Evolutionary conservation across 2,113 vertebrate genomes (phyloP).

Genomic region (Ranitomeya imitator): DNA sequence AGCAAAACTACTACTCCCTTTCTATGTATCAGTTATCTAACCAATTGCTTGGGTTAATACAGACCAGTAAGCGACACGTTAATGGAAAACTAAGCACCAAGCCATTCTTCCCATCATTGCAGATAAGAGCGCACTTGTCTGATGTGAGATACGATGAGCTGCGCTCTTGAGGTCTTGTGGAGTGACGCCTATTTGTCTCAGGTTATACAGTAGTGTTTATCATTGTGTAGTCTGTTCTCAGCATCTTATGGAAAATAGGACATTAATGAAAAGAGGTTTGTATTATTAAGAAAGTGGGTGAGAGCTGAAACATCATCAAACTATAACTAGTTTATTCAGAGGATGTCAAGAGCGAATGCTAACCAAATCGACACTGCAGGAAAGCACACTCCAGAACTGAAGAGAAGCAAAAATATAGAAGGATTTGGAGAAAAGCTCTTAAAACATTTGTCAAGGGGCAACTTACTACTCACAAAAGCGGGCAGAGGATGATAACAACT

Average conservation of each 20-base stretch:
- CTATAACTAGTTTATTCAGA: slow-evolving; percentile 25
- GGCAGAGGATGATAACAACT: not conserved
- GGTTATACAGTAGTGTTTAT: not conserved
- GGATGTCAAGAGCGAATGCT: slow-evolving; percentile 20
- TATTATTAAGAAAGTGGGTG: slow-evolving; percentile 1
- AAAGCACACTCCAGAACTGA: slow-evolving; percentile 2
- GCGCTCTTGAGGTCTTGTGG: not conserved
- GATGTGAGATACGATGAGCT: not conserved
- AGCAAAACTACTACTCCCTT: not conserved
- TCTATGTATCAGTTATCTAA: not conserved
- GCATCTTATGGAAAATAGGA: not conserved
- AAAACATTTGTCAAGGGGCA: slow-evolving; percentile 24
- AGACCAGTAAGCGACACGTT: not conserved
- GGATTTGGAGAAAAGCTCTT: not conserved
- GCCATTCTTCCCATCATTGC: not conserved
- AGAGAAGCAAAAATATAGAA: not conserved
- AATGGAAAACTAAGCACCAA: not conserved
- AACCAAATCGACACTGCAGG: slow-evolving; percentile 4
- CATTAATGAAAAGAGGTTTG: slow-evolving; percentile 3
- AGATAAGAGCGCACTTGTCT: not conserved
- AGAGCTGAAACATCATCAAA: slow-evolving; percentile 26
- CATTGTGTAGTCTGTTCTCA: not conserved
- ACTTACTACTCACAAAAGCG: not conserved
- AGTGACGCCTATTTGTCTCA: not conserved
- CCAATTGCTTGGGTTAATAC: not conserved